Base-by-base conservation (phyloP, 1,140 invertebrate species). In the Parapsyche elsis region DNA sequence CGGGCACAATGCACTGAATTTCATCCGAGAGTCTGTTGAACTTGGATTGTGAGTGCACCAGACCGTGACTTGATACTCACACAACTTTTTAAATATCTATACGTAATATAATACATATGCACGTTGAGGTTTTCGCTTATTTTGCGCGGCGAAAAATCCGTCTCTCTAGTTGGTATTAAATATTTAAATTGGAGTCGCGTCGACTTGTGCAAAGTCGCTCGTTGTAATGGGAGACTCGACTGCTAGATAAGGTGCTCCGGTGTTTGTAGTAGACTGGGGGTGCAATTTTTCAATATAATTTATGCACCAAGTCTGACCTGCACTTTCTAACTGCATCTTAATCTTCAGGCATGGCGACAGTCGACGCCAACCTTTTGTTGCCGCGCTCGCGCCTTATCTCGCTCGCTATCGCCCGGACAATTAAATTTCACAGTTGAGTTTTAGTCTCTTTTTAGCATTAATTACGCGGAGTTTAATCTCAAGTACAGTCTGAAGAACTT, bases 221-320 rank as follows among this genome's bases (percentile, higher is more conserved):
- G 24, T 30, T n/a, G 5, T 30, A 10, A 23, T 30, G 12, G 23
- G 16, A 21, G 53, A 16, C 53, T 21, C 5, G 24, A 19, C 19
- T 19, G 23, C 9, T 26, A 16, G 67, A 71, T 23, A 21, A n/a
- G 21, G 67, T 7, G 30, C 30, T 38, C 30, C 7, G 30, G 30
- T 38, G 30, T 7, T 4, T 38, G 30, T 38, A 38, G 7, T 7
- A 38, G 30, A 38, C 30, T 38, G 30, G 16, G 2, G 49, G 49
- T 53, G 49, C 49, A 53, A 53, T 53, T 81, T 81, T 81, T 81
- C 81, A 81, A 59, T 46, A 76, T 79, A 79, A 81, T 81, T 81
- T 79, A 81, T 76, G 71, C 61, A 14, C 10, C 24, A 10, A 70
- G 46, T 49, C 71, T 81, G 81, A 81, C 81, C 81, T 75, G 70